phyloP scores from a whole-genome alignment of 2,888 invertebrate species.

The Leucophenga maculata region DNA sequence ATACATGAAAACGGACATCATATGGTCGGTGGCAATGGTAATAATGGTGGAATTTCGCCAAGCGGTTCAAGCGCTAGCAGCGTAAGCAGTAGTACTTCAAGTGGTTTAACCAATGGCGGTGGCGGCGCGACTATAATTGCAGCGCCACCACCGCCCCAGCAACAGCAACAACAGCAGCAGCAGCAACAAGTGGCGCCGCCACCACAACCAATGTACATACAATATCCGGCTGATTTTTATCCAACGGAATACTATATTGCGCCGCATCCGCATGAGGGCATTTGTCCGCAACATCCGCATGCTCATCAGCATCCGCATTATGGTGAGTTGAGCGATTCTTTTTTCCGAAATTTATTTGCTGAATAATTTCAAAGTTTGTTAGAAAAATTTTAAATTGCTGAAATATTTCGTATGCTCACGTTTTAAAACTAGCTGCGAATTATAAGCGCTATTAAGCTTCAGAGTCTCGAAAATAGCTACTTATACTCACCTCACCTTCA shows the following conservation, averaged over 20 bases:
- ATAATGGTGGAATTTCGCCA: conserved; percentile 51
- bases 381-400: not conserved
- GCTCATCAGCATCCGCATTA: conserved; percentile 71
- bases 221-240: conserved; percentile 70
- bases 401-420: too few relatives aligned
- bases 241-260: conserved; percentile 71
- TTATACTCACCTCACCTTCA: too few relatives aligned
- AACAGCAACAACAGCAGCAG: conserved; percentile 35
- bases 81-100: conserved; percentile 49
- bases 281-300: conserved; percentile 75
- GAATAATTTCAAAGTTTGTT: too few relatives aligned
- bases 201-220: conserved; percentile 68
- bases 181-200: conserved; percentile 47
- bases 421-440: not conserved
- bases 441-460: not conserved
- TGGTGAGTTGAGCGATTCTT: conserved; percentile 74
- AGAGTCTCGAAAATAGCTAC: too few relatives aligned
- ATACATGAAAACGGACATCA: conserved; percentile 58
- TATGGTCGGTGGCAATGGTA: conserved; percentile 45
- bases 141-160: conserved; percentile 50
- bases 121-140: conserved; percentile 34
- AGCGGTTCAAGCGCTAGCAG: conserved; percentile 58
- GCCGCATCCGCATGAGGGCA: conserved; percentile 71
- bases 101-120: conserved; percentile 13
- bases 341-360: not conserved